Evolutionary conservation across 53 echinoderm and acorn worm species (phyloP).

Genomic region (Arbacia lixula): DNA sequence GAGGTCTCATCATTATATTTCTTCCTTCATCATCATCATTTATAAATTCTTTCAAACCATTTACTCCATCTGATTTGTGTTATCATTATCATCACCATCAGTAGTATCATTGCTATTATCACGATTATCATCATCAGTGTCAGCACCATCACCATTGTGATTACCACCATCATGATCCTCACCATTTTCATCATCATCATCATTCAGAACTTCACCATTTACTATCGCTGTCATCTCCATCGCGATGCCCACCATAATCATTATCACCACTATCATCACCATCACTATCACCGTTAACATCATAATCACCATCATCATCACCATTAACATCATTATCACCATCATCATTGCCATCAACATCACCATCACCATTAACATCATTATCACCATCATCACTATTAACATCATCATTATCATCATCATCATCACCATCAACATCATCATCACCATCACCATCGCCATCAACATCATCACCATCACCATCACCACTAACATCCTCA

Average conservation of each 20-base stretch:
- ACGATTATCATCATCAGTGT: too few relatives aligned
- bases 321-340: slow-evolving; percentile 11
- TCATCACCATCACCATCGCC: not conserved
- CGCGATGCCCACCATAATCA: not conserved
- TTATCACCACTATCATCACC: not conserved
- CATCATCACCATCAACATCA: slow-evolving; percentile 20
- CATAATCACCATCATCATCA: not conserved
- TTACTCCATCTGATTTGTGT: too few relatives aligned
- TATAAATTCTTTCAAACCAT: too few relatives aligned
- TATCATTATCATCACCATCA: too few relatives aligned
- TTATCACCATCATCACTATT: not conserved
- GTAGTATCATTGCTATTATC: too few relatives aligned
- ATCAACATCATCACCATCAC: not conserved
- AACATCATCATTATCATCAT: slow-evolving; percentile 17
- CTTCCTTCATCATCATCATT: too few relatives aligned
- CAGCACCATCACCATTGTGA: too few relatives aligned
- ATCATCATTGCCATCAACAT: not conserved
- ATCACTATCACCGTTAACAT: not conserved
- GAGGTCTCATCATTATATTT: too few relatives aligned
- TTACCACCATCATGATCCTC: too few relatives aligned
- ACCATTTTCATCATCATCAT: too few relatives aligned
- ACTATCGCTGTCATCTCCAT: not conserved
- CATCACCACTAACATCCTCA: not conserved
- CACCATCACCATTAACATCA: not conserved
- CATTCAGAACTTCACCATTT: not conserved